Conservation (phyloP, 2,888 invertebrate species). For the Pseudococcus longispinus region DNA sequence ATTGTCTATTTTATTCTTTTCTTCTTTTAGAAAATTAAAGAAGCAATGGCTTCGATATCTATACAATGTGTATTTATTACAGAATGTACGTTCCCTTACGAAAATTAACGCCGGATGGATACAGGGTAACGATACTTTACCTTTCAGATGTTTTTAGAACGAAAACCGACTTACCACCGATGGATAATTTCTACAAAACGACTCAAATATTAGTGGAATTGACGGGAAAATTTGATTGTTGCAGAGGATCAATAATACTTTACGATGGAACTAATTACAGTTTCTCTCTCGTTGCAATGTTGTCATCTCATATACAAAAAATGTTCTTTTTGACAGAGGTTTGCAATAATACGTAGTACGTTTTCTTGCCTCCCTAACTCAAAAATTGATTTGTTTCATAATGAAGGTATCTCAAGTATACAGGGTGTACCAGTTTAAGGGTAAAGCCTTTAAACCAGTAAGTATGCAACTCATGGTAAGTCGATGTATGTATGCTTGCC, state of each 20-base stretch:
- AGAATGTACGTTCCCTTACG: conserved; percentile 59
- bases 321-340: not conserved
- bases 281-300: not conserved
- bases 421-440: too few relatives aligned
- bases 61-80: conserved; percentile 8
- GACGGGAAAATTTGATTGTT: conserved; percentile 35
- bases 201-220: conserved; percentile 19
- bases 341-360: too few relatives aligned
- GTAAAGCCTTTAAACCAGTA: too few relatives aligned
- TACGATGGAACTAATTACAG: conserved; percentile 4
- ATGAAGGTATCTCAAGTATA: too few relatives aligned
- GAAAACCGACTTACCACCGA: not conserved
- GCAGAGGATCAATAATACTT: conserved; percentile 4
- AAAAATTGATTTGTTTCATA: too few relatives aligned
- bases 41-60: not conserved
- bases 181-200: not conserved
- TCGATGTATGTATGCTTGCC: too few relatives aligned
- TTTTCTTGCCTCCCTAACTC: too few relatives aligned
- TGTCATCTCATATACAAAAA: not conserved
- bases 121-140: conserved; percentile 57
- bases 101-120: conserved; percentile 58
- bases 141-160: not conserved
- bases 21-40: too few relatives aligned
- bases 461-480: too few relatives aligned
- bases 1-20: not conserved